phyloP scores from a whole-genome alignment of 2,113 vertebrate genomes.

The Zosterops japonicus region DNA sequence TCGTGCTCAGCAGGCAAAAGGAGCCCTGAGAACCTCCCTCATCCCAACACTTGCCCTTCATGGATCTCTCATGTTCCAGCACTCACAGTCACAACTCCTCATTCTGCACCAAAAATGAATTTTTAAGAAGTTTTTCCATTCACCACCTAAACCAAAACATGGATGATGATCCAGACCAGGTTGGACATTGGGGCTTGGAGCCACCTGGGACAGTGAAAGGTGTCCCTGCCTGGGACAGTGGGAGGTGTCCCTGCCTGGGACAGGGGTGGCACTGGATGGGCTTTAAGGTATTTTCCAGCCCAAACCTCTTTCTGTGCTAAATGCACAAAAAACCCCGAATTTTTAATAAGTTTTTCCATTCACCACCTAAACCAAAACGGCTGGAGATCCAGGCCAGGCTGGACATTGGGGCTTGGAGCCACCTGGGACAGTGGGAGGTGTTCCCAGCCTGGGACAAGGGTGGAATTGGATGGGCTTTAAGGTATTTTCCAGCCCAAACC shows the following conservation, averaged over 20 bases:
- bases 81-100: not conserved
- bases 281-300: not conserved
- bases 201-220: fast-evolving
- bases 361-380: fast-evolving
- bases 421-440: fast-evolving
- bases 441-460: not conserved
- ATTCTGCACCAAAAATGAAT: fast-evolving
- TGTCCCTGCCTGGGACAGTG: not conserved
- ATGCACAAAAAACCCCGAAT: no score
- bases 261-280: not conserved
- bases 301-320: not conserved
- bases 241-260: not conserved
- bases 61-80: not conserved
- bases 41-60: fast-evolving
- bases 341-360: not conserved
- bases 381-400: not conserved
- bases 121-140: not conserved
- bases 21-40: not conserved
- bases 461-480: fast-evolving
- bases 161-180: not conserved
- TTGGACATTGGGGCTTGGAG: not conserved
- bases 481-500: not conserved
- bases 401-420: not conserved
- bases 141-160: fast-evolving
- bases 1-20: not conserved